Evolutionary conservation across 2,888 invertebrate species (phyloP), one percentile per base, ranked within the genome.

Genomic region (Dolichomitus sp.): DNA sequence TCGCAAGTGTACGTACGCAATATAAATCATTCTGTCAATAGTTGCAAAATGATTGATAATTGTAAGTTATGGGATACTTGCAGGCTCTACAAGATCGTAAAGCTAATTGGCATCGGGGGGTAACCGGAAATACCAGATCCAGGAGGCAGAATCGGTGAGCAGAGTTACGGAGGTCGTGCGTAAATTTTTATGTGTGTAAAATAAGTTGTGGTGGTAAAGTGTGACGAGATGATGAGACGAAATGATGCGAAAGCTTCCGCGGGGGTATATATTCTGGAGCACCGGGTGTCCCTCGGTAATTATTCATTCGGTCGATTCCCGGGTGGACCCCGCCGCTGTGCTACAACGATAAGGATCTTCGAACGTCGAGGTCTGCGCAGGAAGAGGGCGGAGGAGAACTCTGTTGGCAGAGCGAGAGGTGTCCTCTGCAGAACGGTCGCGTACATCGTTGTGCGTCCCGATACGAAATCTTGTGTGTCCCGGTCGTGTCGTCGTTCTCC

Each of bases 221-320:
- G 77, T 78, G 83, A 81, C 73, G 77, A 81, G n/a, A 59, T 37
- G 80, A 83, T 70, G 83, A 80, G 75, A 83, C 69, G 83, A 54
- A 72, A 68, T 70, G 61, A 50, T 33, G 66, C 73, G 79, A 76
- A 17, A 14, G 59, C 57, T 54, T 50, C 11, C 30, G 52, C 27
- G 40, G 65, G 72, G n/a, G 4, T n/a, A 17, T 48, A 48, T 50
- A 66, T 72, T 61, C 73, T 54, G 83, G 79, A 83, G 76, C 77
- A 75, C 81, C 83, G 88, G 86, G 86, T 89, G 89, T 87, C 87
- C 88, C 90, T 91, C 88, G 90, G 90, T 91, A 91, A 91, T 91
- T 91, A 91, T 91, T 91, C 90, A 91, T 90, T 90, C 90, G 87
- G 80, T 86, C 87, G 87, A 89, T 88, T 90, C 87, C 87, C 87